phyloP scores from a whole-genome alignment of 1,140 invertebrate species.

The Plodia interpunctella region DNA sequence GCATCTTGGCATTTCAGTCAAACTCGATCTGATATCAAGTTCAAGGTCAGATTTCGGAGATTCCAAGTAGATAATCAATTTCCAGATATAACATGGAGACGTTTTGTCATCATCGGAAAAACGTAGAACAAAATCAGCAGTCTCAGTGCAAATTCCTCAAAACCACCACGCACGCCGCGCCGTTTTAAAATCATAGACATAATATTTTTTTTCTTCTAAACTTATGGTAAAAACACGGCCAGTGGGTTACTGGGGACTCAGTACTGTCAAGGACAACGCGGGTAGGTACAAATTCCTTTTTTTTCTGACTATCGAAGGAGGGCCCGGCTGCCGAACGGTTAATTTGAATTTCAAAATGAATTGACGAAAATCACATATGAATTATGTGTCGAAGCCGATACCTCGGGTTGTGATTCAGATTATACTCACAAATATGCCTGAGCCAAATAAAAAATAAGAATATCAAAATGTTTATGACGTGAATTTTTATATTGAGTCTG shows the following conservation, averaged over 20 bases:
- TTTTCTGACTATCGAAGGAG: slow-evolving; percentile 22
- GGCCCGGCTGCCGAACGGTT: slow-evolving; percentile 20
- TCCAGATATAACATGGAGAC: too few species aligned
- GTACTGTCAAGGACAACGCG: slow-evolving; percentile 44
- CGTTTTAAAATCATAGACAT: too few species aligned
- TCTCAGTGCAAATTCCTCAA: too few species aligned
- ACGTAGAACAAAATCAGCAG: too few species aligned
- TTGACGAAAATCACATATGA: slow-evolving; percentile 56
- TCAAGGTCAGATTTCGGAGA: too few species aligned
- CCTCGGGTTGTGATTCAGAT: slow-evolving; percentile 35
- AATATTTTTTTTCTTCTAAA: neutral
- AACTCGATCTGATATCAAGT: too few species aligned
- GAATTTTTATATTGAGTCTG: slow-evolving; percentile 6
- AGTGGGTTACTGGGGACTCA: slow-evolving; percentile 50
- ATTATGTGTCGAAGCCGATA: slow-evolving; percentile 33
- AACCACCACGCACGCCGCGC: too few species aligned
- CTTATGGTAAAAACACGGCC: slow-evolving; percentile 34
- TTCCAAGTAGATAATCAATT: too few species aligned
- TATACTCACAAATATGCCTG: slow-evolving; percentile 53
- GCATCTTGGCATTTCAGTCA: too few species aligned
- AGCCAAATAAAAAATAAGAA: slow-evolving; percentile 28
- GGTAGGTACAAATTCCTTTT: slow-evolving; percentile 17
- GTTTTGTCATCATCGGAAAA: too few species aligned
- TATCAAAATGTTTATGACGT: slow-evolving; percentile 16
- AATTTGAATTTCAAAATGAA: slow-evolving; percentile 56